Evolutionary conservation across 2,888 invertebrate species (phyloP), one percentile per base, ranked within the genome.

Genomic region (Ectropis crepuscularia): DNA sequence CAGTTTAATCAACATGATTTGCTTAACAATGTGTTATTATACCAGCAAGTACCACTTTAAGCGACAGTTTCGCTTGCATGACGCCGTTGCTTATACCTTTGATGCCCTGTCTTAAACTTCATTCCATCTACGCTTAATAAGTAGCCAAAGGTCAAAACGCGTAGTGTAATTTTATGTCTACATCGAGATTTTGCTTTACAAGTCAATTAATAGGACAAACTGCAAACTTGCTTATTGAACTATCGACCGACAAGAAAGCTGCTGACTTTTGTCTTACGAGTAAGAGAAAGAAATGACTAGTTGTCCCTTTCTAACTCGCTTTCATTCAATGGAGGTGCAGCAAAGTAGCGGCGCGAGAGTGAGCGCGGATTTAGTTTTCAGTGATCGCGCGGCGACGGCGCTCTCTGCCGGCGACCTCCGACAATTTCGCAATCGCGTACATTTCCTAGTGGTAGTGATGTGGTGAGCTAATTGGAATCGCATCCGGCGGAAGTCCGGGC

Each of bases 291-390:
- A 89, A 89, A 88, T 87, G 85, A 84, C 75, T 80, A 70, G 80
- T 81, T 79, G 89, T 92, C 92, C 87, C 88, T 87, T 87, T 92
- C 90, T 79, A 81, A 74, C 87, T 69, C 85, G 85, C 90, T 91
- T 91, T 91, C 91, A 81, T 87, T 82, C 74, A 74, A 76, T 77
- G 68, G 78, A 71, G 78, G 79, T 77, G 79, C 80, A 77, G 60
- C 67, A 60, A 58, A 61, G 70, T 62, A 60, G 71, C 69, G 53
- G 69, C 61, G 81, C 83, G 81, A 84, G 86, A 85, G 83, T 81
- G 81, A 81, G 74, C 80, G 80, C 81, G 74, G 78, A 75, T 80
- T 88, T 89, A 89, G 91, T 92, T 92, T 90, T 89, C 86, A 88
- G 89, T 87, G 85, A 82, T 84, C 88, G 84, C 87, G 92, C 89